phyloP scores from a whole-genome alignment of 2,888 invertebrate genomes.

The Sericinus montela region DNA sequence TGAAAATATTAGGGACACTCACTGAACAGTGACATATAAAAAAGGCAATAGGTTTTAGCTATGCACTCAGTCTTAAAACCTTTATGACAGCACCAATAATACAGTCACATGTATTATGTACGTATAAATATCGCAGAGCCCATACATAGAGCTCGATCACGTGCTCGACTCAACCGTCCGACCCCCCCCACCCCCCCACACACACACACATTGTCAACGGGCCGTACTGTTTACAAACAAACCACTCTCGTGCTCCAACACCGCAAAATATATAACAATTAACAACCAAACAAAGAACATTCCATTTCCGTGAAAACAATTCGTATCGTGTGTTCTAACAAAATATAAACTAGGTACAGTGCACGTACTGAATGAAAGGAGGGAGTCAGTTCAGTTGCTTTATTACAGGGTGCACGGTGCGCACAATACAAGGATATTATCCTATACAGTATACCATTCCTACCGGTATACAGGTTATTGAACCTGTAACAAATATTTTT shows the following conservation, averaged over 20 bases:
- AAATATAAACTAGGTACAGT: background rate
- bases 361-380: background rate
- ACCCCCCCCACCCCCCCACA: slow-evolving; percentile 43
- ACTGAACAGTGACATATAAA: no score
- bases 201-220: slow-evolving; percentile 59
- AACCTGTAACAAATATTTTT: background rate
- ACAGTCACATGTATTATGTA: no score
- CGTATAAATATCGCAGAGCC: background rate
- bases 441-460: no score
- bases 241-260: slow-evolving; percentile 31
- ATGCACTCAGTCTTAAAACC: no score
- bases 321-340: background rate
- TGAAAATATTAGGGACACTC: no score
- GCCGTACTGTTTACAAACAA: slow-evolving; percentile 56
- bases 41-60: no score
- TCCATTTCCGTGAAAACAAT: slow-evolving; percentile 31
- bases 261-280: slow-evolving; percentile 35
- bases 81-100: no score
- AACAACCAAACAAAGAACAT: slow-evolving; percentile 29
- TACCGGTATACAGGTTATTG: background rate
- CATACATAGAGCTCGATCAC: slow-evolving; percentile 5
- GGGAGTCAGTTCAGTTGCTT: background rate
- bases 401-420: background rate
- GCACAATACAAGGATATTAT: background rate
- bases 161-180: slow-evolving; percentile 11